Evolutionary conservation across 2,888 invertebrate species (phyloP), one percentile per base, ranked within the genome.

Genomic region (Zygaena filipendulae): DNA sequence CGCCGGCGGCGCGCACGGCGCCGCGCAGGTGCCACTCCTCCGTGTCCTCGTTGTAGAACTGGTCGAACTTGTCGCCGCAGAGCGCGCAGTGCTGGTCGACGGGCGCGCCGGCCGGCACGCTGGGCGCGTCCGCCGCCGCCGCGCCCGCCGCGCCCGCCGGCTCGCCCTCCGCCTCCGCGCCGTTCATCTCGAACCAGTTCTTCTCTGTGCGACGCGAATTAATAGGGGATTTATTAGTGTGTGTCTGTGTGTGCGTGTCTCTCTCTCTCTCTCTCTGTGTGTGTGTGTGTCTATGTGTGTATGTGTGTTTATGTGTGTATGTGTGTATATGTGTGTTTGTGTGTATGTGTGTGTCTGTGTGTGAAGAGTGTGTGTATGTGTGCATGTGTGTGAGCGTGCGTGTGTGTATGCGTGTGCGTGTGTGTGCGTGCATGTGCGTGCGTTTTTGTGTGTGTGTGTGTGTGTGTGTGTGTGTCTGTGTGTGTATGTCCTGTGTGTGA

Each of bases 11-110:
- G 4, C 85, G 81, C 11, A 92, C 81, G 0, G 97, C 94, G 57
- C 93, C 90, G 37, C 89, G 75, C 13, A 98, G 81, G 57, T 96
- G 94, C 99, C 99, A 99, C 59, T 95, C 97, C 63, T 99, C 99
- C 42, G 89, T 87, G 49, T 99, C 98, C 68, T 98, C 95, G 61
- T 97, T 92, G 79, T 92, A 99, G 79, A 94, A 97, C 64, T 94
- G 92, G 43, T 95, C 92, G 74, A 99, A 97, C 40, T 84, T 83
- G 74, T 99, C 98, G 8, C 90, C 88, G 68, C 98, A 99, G 27
- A 97, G 89, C 40, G 90, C 90, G 68, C 98, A 98, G 22, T 79
- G 64, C 27, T 85, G 84, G 47, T 87, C 83, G 5, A 84, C 84
- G 34, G 87, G 85, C 20, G 85, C 82, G 0, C 53, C 85, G 1